Evolutionary conservation across 2,888 invertebrate species (phyloP), one percentile per base, ranked within the genome.

Genomic region (Gastrophysa polygoni): DNA sequence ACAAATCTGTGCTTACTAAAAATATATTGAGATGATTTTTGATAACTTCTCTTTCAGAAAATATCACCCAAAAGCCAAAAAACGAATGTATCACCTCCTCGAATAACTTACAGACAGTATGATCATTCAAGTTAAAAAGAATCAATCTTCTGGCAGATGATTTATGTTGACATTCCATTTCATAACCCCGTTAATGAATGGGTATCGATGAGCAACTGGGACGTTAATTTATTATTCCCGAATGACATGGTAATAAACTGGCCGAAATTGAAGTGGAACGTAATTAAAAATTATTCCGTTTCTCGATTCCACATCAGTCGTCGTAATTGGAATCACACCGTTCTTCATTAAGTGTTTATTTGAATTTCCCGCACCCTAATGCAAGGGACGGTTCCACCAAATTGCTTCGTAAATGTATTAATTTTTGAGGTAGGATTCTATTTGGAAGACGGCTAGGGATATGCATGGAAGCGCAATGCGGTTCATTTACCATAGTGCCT

Each of bases 321-420:
- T 49, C 28, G 24, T 43, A 44, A 46, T 18, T 38, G 38, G 38
- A 38, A 38, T 38, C 38, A 38, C 38, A 38, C 38, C 38, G 38
- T 38, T 38, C 38, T 59, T 59, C 59, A 59, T 59, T 55, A 59
- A 59, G 54, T 48, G 54, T 32, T 59, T 55, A 59, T 59, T 59
- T 59, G 24, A 59, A 59, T 59, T 52, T 49, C 48, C 55, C 55
- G 24, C 59, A 38, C 47, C 29, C 47, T 17, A 34, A 21, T 48
- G 16, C 48, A 24, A 54, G 48, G 59, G 54, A 44, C 43, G 24
- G 49, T 20, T 34, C 1, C 54, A 46, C 48, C 54, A 47, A 59
- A 59, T 59, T 57, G 57, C 57, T 18, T 48, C 38, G 38, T 57
- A 57, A 57, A 57, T 34, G 52, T 59, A 48, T 59, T 59, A 51